Conservation (phyloP, 2,113 vertebrate species). For the Chlorocebus sabaeus region DNA sequence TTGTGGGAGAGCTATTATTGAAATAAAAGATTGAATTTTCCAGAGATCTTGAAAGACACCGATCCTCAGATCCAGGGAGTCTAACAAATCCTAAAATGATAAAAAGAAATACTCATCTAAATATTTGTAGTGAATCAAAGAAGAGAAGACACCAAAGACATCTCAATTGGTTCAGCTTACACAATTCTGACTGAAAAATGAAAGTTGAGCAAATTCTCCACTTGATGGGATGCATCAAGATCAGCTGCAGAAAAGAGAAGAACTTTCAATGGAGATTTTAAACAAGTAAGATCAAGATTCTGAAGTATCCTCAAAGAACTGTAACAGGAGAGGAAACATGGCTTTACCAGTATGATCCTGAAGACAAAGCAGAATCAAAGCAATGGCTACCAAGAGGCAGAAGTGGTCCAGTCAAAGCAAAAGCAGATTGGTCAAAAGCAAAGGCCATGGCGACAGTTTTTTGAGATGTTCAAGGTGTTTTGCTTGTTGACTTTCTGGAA, state of each 20-base stretch:
- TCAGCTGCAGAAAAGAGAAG: background rate
- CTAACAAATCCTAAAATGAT: background rate
- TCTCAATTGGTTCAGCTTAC: background rate
- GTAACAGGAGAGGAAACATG: background rate
- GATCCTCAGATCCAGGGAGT: background rate
- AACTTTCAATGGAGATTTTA: background rate
- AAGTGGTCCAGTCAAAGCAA: background rate
- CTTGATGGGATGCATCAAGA: background rate
- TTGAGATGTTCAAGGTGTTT: background rate
- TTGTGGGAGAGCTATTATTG: background rate
- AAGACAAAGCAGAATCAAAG: background rate
- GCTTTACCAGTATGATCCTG: background rate
- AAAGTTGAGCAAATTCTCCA: background rate
- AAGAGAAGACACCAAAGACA: background rate
- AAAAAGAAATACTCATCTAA: background rate
- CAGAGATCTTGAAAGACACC: background rate
- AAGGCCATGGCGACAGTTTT: background rate
- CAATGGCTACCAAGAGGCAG: background rate
- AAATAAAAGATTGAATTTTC: background rate
- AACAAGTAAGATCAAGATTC: background rate
- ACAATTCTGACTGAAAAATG: background rate
- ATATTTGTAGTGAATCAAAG: background rate
- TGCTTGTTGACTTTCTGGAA: background rate
- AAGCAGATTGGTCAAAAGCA: background rate
- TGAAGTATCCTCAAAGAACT: background rate